Percentiles rank a stretch among this genome's conserved stretches.
Conservation (phyloP, 1,140 invertebrate genomes). For the Limonius californicus region DNA sequence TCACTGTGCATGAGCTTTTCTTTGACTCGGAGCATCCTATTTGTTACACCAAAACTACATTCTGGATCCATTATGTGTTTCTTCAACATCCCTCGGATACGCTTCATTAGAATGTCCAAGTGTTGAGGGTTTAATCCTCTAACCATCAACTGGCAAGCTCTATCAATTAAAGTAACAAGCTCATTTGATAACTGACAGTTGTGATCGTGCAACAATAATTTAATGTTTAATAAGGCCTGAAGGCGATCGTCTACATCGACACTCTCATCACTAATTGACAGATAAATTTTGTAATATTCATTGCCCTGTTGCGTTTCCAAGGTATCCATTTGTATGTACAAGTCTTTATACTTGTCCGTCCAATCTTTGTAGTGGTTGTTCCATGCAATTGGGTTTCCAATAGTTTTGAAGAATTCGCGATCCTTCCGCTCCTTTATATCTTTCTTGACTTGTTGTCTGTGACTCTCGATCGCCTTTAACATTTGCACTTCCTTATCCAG, state of each 20-base stretch:
- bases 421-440: slow-evolving; percentile 53
- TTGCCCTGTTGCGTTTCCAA: slow-evolving; percentile 61
- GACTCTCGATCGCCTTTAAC: slow-evolving; percentile 57
- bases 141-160: slow-evolving; percentile 57
- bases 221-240: slow-evolving; percentile 55
- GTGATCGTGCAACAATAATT: slow-evolving; percentile 53
- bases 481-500: slow-evolving; percentile 63
- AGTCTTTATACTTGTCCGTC: slow-evolving; percentile 47
- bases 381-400: slow-evolving; percentile 61
- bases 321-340: slow-evolving; percentile 60
- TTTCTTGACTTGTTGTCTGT: slow-evolving; percentile 54
- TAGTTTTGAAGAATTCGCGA: slow-evolving; percentile 56
- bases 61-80: slow-evolving; percentile 53
- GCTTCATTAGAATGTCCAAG: slow-evolving; percentile 55
- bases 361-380: slow-evolving; percentile 54
- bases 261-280: slow-evolving; percentile 51
- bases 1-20: slow-evolving; percentile 51
- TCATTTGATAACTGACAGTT: slow-evolving; percentile 53
- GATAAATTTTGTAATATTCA: slow-evolving; percentile 57
- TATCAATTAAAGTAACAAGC: slow-evolving; percentile 55
- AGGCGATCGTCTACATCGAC: slow-evolving; percentile 53
- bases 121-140: slow-evolving; percentile 49
- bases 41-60: slow-evolving; percentile 52
- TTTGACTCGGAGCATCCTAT: slow-evolving; percentile 49
- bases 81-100: slow-evolving; percentile 53